Conservation (phyloP, 2,113 vertebrate genomes). For the Condylura cristata region DNA sequence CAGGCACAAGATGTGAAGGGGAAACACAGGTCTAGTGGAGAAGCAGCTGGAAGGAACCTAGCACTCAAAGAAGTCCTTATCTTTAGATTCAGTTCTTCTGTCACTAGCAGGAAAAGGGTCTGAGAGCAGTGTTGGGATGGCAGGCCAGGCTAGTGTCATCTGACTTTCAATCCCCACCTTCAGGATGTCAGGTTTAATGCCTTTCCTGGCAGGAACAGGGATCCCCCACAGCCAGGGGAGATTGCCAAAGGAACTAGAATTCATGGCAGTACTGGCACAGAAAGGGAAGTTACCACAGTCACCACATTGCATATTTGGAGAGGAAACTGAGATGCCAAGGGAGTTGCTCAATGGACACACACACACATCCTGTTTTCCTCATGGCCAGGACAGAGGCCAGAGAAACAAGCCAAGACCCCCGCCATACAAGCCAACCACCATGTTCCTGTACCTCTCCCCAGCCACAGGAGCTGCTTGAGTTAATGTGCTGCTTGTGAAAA, state of each 20-base stretch:
- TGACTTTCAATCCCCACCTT: not conserved
- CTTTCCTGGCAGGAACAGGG: not conserved
- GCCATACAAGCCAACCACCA: fast-evolving
- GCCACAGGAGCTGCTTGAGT: not conserved
- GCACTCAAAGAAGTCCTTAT: not conserved
- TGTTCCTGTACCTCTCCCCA: not conserved
- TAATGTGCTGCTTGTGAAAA: not conserved
- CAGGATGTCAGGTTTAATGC: not conserved
- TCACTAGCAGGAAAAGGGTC: not conserved
- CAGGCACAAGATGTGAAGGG: not conserved
- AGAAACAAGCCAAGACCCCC: not conserved
- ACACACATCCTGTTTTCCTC: not conserved
- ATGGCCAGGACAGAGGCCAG: not conserved
- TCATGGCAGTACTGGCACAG: not conserved
- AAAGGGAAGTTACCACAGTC: not conserved
- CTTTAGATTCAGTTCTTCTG: not conserved
- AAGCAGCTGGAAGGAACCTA: not conserved
- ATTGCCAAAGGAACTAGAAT: not conserved
- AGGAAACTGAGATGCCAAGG: not conserved
- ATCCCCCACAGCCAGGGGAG: not conserved
- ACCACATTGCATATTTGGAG: not conserved
- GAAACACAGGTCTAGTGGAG: too few species aligned
- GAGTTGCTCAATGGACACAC: not conserved
- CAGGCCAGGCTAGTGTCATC: not conserved
- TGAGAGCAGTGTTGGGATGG: not conserved